Conservation (phyloP, 2,888 invertebrate genomes). For the Elegia similella region DNA sequence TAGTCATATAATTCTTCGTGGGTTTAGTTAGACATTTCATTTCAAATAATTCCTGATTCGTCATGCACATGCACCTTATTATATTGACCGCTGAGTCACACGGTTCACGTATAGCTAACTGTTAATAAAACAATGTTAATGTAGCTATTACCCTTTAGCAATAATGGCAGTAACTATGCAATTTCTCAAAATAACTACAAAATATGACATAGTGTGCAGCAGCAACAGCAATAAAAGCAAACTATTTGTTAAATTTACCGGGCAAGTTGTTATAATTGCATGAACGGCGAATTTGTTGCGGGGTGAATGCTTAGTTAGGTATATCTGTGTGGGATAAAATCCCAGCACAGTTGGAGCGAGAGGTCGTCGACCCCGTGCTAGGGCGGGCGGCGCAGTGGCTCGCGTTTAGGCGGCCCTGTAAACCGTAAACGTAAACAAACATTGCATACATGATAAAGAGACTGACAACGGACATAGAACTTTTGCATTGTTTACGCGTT, state of each 20-base stretch:
- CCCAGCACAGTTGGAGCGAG: conserved; percentile 40
- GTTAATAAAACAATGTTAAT: no score
- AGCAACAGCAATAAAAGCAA: not conserved
- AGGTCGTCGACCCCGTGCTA: conserved; percentile 55
- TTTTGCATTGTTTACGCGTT: conserved; percentile 10
- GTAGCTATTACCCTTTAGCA: no score
- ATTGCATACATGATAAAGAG: conserved; percentile 42
- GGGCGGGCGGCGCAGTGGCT: conserved; percentile 45
- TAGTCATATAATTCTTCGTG: no score
- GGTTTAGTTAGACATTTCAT: no score
- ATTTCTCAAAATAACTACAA: not conserved
- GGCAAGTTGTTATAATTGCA: conserved; percentile 14
- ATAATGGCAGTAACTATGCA: not conserved
- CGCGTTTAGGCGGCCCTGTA: conserved; percentile 36
- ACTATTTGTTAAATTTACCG: conserved; percentile 5
- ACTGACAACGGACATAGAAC: conserved; percentile 16
- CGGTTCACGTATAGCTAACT: no score
- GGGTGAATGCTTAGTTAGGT: conserved; percentile 37
- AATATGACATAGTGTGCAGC: not conserved
- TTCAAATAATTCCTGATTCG: no score
- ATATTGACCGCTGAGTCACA: no score
- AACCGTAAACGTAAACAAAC: conserved; percentile 59
- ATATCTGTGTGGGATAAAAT: conserved; percentile 40
- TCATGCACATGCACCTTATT: no score
- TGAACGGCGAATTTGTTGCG: conserved; percentile 21